These are phyloP conservation scores for Microcebus griseorufus DNA, from an alignment of 2,113 vertebrate species.

Conservation along the genomic window DNA sequence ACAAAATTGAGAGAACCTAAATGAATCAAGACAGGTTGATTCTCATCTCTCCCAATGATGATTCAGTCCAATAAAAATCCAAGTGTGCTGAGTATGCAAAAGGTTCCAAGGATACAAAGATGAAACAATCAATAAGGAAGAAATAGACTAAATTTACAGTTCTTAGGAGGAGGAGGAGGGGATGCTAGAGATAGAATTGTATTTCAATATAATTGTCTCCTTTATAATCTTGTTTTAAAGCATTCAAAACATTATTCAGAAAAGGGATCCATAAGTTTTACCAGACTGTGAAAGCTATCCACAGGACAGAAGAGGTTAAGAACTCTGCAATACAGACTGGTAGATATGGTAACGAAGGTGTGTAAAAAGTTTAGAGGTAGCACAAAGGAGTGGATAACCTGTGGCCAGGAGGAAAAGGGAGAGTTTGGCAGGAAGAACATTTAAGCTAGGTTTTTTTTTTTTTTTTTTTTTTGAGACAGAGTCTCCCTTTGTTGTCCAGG, in stretches of 20 bases:
- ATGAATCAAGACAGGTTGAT: background rate
- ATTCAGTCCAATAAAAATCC: background rate
- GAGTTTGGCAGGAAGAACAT: background rate
- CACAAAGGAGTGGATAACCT: background rate
- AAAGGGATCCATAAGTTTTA: background rate
- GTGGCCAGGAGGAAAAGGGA: background rate
- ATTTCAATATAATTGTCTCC: background rate
- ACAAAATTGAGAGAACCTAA: background rate
- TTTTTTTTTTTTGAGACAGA: too few relatives aligned
- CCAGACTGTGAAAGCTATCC: background rate
- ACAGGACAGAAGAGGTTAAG: background rate
- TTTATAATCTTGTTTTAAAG: background rate
- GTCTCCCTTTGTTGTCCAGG: too few relatives aligned
- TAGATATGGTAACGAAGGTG: background rate
- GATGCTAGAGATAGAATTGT: background rate
- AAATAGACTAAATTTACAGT: background rate
- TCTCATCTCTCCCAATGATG: background rate
- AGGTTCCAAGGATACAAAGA: constrained; percentile 10
- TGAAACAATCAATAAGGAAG: background rate
- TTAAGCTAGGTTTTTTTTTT: background rate
- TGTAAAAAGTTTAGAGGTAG: background rate
- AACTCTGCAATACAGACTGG: background rate
- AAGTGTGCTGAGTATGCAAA: background rate
- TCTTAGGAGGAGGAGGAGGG: background rate
- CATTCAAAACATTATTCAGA: constrained; percentile 1